Base-by-base conservation (phyloP, 2,888 invertebrate species). In the Cheilosia soror region DNA sequence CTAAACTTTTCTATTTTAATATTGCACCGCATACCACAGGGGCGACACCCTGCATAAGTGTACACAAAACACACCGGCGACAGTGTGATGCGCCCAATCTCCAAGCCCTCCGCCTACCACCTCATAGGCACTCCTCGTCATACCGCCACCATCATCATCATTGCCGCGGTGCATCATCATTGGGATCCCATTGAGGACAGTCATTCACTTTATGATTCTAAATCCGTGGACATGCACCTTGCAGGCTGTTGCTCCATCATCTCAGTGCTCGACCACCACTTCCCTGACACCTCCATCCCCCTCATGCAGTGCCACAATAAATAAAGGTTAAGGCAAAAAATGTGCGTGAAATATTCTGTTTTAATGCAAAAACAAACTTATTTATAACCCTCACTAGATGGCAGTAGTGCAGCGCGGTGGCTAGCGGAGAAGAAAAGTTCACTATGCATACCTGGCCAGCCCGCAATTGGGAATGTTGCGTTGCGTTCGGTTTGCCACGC, bases 1-100 rank as follows among this genome's bases (percentile, higher is more conserved):
- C 76, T 85, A 77, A 85, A 85, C 62, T 85, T 85, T 81, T 85
- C 85, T 85, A 85, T 85, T 85, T 85, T 85, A 85, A 85, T 85
- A 81, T 72, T 81, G 71, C 76, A 77, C 25, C 81, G 81, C 85
- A 85, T 85, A 85, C 85, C 85, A 68, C 29, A 62, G 85, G 68
- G 85, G 81, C 81, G 85, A 85, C 85, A 85, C 76, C 72, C 85
- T 62, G 72, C 65, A 65, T 80, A 65, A 42, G 37, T 55, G 62
- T 66, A 62, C 31, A 63, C 63, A 78, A 63, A 80, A 71, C 58
- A 75, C 69, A 76, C 80, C 65, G 65, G 72, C 69, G 77, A 58
- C 83, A 78, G 37, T 65, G 31, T 51, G 51, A 71, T 80, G 84
- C 51, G 65, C 71, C 76, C 75, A 76, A 84, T 75, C 65, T 79